Conservation (phyloP, 2,888 invertebrate genomes). For the Hirtodrosophila cameraria region DNA sequence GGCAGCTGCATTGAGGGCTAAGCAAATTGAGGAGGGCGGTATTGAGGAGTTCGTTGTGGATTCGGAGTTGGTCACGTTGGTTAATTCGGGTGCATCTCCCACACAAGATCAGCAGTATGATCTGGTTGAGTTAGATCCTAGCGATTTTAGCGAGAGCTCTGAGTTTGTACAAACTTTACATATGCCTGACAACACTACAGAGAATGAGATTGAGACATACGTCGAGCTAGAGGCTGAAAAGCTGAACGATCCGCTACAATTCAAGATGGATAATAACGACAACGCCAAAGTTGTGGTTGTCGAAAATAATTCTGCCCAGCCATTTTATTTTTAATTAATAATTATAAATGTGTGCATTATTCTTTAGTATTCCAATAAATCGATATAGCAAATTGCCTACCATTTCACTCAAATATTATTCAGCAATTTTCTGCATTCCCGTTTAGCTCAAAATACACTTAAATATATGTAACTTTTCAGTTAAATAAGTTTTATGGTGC, state of each 20-base stretch:
- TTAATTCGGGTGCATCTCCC: slow-evolving; percentile 15
- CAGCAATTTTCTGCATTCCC: no score
- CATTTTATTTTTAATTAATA: slow-evolving; percentile 42
- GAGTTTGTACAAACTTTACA: slow-evolving; percentile 20
- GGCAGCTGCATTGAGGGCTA: slow-evolving; percentile 71
- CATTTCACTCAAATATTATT: no score
- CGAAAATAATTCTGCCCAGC: slow-evolving; percentile 56
- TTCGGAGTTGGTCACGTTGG: not conserved
- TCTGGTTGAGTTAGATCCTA: slow-evolving; percentile 22
- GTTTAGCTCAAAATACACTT: no score
- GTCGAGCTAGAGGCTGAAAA: slow-evolving; percentile 17
- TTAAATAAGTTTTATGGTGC: no score
- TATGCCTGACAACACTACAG: slow-evolving; percentile 10
- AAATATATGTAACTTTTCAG: no score
- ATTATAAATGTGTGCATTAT: slow-evolving; percentile 2
- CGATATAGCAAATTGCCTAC: no score
- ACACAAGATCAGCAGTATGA: slow-evolving; percentile 23
- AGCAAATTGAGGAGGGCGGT: slow-evolving; percentile 22
- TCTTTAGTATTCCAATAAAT: not conserved
- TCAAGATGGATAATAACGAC: slow-evolving; percentile 22
- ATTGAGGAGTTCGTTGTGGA: not conserved
- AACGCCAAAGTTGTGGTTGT: slow-evolving; percentile 59
- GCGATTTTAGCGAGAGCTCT: slow-evolving; percentile 15
- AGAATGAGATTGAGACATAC: slow-evolving; percentile 31
- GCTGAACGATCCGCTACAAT: slow-evolving; percentile 7